A percentile compares a stretch with the other conserved stretches of the same genome.
These are phyloP conservation scores for Hypocryptadius cinnamomeus DNA, from an alignment of 2,113 vertebrate genomes.

Conservation along the genomic window DNA sequence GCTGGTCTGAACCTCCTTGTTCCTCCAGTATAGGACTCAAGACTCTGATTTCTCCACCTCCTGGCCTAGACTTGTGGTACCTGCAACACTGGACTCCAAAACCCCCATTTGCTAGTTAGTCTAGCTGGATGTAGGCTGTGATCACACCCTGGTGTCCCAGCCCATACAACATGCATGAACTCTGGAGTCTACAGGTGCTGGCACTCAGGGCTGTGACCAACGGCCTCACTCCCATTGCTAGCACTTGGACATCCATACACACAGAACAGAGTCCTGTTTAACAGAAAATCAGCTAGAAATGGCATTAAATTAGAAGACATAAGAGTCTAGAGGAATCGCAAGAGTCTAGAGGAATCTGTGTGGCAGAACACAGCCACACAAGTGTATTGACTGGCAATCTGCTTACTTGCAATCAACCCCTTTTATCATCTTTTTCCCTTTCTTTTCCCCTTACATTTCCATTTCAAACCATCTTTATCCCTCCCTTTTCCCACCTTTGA, in stretches of 20 bases:
- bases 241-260: background rate
- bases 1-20: background rate
- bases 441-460: background rate
- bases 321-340: background rate
- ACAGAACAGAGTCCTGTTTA: background rate
- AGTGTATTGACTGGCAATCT: background rate
- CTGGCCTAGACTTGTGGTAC: too few species aligned
- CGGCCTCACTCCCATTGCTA: accelerated
- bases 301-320: background rate
- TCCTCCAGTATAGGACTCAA: background rate
- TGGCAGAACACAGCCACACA: background rate
- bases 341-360: background rate
- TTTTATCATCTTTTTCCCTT: background rate
- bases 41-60: background rate
- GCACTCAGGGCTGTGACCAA: background rate
- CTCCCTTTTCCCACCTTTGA: background rate
- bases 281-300: background rate
- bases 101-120: background rate
- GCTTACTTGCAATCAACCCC: background rate
- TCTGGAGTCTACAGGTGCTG: background rate
- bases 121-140: background rate
- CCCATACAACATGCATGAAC: background rate
- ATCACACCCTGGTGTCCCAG: background rate
- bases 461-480: background rate
- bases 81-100: background rate